Evolutionary conservation across 2,888 invertebrate species (phyloP).

Genomic region (Sarcophaga subvicina): DNA sequence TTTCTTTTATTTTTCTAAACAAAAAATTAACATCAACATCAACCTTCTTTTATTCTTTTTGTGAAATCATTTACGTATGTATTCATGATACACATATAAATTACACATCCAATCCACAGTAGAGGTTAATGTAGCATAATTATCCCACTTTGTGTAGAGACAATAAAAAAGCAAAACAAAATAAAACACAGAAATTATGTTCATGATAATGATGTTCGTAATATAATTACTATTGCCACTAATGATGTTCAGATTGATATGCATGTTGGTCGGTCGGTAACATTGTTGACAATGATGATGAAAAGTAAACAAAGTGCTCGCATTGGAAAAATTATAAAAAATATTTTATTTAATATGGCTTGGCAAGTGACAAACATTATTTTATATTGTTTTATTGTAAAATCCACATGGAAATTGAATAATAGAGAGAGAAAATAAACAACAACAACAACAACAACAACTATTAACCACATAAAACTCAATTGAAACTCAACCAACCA

Average conservation of each 20-base stretch:
- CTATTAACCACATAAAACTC: slow-evolving; percentile 48
- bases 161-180: slow-evolving; percentile 7
- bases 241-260: background rate
- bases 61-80: too few relatives aligned
- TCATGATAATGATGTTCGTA: slow-evolving; percentile 30
- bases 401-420: background rate
- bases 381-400: slow-evolving; percentile 23
- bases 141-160: slow-evolving; percentile 33
- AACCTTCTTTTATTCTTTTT: too few relatives aligned
- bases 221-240: slow-evolving; percentile 22
- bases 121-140: slow-evolving; percentile 44
- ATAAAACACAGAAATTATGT: slow-evolving; percentile 25
- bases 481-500: slow-evolving; percentile 59
- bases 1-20: too few relatives aligned
- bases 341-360: slow-evolving; percentile 52
- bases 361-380: slow-evolving; percentile 40
- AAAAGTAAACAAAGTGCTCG: slow-evolving; percentile 13
- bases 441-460: slow-evolving; percentile 20
- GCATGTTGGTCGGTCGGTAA: background rate
- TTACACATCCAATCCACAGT: background rate
- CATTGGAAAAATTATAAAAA: background rate
- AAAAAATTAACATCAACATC: too few relatives aligned
- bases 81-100: too few relatives aligned
- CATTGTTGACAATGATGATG: slow-evolving; percentile 20
- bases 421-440: slow-evolving; percentile 1